These are phyloP conservation scores for Heterohyrax brucei DNA, from an alignment of 2,797 vertebrate genomes.

Conservation along the genomic window DNA sequence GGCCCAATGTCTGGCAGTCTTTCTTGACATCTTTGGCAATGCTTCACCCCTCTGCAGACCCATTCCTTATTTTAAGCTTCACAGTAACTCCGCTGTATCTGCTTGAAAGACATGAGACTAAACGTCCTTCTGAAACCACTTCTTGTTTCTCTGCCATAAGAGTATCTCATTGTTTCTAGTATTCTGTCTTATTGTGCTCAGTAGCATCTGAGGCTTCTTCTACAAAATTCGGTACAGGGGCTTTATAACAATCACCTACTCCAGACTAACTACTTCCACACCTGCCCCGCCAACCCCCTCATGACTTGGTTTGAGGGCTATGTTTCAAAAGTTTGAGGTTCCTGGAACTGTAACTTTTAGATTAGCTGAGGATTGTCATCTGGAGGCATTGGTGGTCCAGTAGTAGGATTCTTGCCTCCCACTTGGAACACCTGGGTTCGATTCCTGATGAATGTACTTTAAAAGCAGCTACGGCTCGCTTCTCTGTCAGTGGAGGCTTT, in stretches of 20 bases:
- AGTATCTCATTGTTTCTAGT: neutral
- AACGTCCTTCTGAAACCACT: neutral
- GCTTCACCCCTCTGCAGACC: neutral
- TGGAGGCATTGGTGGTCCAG: no score
- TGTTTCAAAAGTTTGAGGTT: neutral
- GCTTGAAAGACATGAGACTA: neutral
- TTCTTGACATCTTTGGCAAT: neutral
- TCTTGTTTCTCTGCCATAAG: neutral
- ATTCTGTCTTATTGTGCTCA: neutral
- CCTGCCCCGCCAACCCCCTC: no score
- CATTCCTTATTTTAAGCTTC: neutral
- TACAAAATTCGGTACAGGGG: neutral
- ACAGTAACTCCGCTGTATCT: neutral
- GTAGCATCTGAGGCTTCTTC: neutral
- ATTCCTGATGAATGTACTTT: no score
- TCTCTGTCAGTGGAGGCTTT: no score
- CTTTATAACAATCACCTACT: no score
- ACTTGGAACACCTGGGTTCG: no score
- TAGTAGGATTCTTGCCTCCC: no score
- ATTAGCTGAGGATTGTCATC: neutral
- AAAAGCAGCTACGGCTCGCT: no score
- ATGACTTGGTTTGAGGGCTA: neutral
- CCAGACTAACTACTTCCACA: fast-evolving
- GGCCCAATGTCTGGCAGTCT: neutral
- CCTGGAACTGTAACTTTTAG: neutral